Percentiles rank a stretch among this genome's conserved stretches.
These are phyloP conservation scores for Pecten maximus DNA, from an alignment of 2,888 invertebrate species.

Conservation along the genomic window DNA sequence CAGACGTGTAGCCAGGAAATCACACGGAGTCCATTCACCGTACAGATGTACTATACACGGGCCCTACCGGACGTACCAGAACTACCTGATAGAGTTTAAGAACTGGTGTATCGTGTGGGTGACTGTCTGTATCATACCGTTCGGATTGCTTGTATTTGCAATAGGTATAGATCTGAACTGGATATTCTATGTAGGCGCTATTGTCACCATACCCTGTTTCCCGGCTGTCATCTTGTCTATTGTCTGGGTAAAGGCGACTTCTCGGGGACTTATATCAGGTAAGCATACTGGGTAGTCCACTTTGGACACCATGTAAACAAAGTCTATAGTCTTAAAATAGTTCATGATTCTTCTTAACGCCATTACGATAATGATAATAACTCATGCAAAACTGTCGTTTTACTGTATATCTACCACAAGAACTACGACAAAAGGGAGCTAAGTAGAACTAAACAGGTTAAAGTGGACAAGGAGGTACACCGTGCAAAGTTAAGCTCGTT, in stretches of 20 bases:
- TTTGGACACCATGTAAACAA: no score
- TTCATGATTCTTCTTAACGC: no score
- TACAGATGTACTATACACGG: constrained; percentile 75
- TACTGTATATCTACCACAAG: no score
- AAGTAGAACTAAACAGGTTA: no score
- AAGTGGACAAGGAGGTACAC: no score
- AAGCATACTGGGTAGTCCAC: background rate
- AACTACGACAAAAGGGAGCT: no score
- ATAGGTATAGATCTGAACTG: constrained; percentile 78
- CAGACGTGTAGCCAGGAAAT: constrained; percentile 45
- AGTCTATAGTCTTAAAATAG: no score
- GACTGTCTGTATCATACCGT: constrained; percentile 75
- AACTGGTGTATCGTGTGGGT: constrained; percentile 79
- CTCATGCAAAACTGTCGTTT: no score
- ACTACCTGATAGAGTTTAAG: constrained; percentile 75
- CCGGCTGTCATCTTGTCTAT: constrained; percentile 77
- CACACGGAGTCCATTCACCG: constrained; percentile 57
- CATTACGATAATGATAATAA: no score
- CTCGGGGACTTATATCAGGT: constrained; percentile 74
- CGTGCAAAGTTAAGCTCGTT: background rate
- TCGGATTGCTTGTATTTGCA: constrained; percentile 75
- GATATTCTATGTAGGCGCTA: constrained; percentile 80
- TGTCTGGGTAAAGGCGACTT: constrained; percentile 76
- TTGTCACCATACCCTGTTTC: constrained; percentile 77
- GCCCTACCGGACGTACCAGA: constrained; percentile 72